Conservation (phyloP, 2,888 invertebrate genomes). For the Druceiella hillmani region DNA sequence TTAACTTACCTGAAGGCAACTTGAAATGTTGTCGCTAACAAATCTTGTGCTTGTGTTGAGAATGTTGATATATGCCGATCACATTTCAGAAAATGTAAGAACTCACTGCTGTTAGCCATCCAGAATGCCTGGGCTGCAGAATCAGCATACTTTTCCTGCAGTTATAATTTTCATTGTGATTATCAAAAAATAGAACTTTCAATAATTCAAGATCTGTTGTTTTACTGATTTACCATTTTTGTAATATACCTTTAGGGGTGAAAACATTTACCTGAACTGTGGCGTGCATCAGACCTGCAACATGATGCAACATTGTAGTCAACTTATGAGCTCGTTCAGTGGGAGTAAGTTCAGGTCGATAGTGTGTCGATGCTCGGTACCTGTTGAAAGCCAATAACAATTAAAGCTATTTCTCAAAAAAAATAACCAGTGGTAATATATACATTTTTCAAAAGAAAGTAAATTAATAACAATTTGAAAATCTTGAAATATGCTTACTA, state of each 20-base stretch:
- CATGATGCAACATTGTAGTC: slow-evolving; percentile 84
- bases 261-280: slow-evolving; percentile 63
- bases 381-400: too few relatives aligned
- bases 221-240: too few relatives aligned
- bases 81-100: slow-evolving; percentile 92
- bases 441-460: too few relatives aligned
- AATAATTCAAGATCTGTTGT: neutral
- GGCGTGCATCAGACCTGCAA: slow-evolving; percentile 80
- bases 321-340: slow-evolving; percentile 88
- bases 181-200: too few relatives aligned
- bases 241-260: neutral
- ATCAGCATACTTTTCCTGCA: slow-evolving; percentile 76
- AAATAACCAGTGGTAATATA: too few relatives aligned
- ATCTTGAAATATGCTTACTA: too few relatives aligned
- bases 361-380: slow-evolving; percentile 91
- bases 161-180: slow-evolving; percentile 25
- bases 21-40: slow-evolving; percentile 90
- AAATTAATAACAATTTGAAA: too few relatives aligned
- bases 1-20: slow-evolving; percentile 69
- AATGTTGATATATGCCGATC: slow-evolving; percentile 92
- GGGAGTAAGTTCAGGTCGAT: slow-evolving; percentile 87
- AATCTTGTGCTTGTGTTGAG: slow-evolving; percentile 88
- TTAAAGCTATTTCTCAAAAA: too few relatives aligned
- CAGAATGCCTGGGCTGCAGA: slow-evolving; percentile 87
- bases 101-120: slow-evolving; percentile 97